Conservation (phyloP, 2,113 vertebrate genomes). For the Microcebus lehilahytsara region DNA sequence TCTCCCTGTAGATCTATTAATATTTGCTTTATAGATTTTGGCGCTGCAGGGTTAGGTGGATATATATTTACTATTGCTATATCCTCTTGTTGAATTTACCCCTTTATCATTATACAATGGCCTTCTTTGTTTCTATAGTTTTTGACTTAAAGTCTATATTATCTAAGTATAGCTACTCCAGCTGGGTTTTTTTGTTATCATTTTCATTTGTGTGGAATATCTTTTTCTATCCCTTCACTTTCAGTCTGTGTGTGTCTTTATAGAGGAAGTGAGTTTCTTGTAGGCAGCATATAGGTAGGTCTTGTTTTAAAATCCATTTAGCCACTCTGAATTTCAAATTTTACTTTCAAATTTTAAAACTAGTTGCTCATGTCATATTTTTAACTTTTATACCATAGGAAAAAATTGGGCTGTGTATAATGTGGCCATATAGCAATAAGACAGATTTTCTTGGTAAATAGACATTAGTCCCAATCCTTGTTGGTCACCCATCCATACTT, state of each 20-base stretch:
- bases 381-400: not conserved
- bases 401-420: accelerated
- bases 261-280: not conserved
- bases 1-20: not conserved
- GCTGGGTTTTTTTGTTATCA: not conserved
- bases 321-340: not conserved
- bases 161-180: not conserved
- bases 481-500: accelerated
- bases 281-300: not conserved
- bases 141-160: not conserved
- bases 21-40: not conserved
- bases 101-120: not conserved
- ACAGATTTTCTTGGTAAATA: too few species aligned
- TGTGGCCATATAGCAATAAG: accelerated
- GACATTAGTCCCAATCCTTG: accelerated
- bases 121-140: not conserved
- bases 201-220: not conserved
- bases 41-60: not conserved
- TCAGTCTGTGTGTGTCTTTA: not conserved
- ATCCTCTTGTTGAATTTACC: not conserved
- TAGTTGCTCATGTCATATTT: not conserved
- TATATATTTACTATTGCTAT: not conserved
- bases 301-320: not conserved
- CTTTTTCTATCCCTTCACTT: not conserved
- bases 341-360: not conserved